Evolutionary conservation across 1,140 invertebrate species (phyloP).

Genomic region (Drosophila saltans): DNA sequence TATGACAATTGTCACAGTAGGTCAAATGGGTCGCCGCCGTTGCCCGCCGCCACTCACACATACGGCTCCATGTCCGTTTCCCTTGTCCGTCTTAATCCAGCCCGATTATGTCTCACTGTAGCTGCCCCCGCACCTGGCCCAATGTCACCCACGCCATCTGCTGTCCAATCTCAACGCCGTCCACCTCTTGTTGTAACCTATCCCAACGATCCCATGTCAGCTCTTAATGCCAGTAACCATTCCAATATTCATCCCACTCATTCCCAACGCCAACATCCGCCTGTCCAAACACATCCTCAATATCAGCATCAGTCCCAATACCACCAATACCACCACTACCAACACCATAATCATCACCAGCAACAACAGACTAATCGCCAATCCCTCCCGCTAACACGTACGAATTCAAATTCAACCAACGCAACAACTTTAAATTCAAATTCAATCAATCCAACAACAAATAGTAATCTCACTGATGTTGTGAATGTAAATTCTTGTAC

Average conservation of each 20-base stretch:
- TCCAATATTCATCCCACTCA: conserved; percentile 4
- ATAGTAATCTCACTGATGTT: conserved; percentile 81
- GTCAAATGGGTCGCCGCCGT: conserved; percentile 17
- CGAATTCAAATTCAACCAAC: conserved; percentile 81
- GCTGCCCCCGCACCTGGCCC: conserved; percentile 33
- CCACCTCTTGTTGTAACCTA: conserved; percentile 51
- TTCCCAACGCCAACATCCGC: conserved; percentile 2
- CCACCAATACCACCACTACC: conserved; percentile 33
- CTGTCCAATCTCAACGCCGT: conserved; percentile 19
- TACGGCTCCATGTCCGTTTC: conserved; percentile 73
- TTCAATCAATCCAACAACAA: conserved; percentile 82
- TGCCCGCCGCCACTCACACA: conserved; percentile 33
- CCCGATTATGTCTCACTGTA: conserved; percentile 70
- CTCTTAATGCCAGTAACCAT: conserved; percentile 10
- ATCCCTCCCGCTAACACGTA: conserved; percentile 82
- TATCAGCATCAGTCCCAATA: conserved; percentile 25
- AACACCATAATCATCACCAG: conserved; percentile 51
- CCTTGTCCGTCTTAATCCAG: conserved; percentile 69
- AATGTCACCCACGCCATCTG: conserved; percentile 14
- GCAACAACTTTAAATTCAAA: conserved; percentile 81
- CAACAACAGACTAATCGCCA: conserved; percentile 82
- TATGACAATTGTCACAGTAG: conserved; percentile 52
- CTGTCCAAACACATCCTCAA: conserved; percentile 22
- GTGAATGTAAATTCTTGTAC: conserved; percentile 83
- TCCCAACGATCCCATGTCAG: conserved; percentile 17